phyloP scores from a whole-genome alignment of 2,113 vertebrate genomes.

The Myocastor coypus region DNA sequence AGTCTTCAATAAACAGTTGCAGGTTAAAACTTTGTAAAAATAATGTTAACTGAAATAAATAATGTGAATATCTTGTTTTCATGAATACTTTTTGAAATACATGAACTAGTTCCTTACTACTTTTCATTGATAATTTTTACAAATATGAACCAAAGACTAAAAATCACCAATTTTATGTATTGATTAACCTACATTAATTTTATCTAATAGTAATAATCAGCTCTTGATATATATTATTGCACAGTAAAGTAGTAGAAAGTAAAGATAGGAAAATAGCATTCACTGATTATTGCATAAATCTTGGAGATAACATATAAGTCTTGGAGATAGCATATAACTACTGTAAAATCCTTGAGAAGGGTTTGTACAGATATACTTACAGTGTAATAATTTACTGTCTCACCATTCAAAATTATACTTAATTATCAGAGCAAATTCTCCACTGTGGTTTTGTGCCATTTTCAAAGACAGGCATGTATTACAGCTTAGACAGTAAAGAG shows the following conservation, averaged over 20 bases:
- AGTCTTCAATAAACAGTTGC: slow-evolving; percentile 22
- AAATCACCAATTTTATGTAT: slow-evolving; percentile 43
- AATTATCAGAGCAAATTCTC: slow-evolving; percentile 44
- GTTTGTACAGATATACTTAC: background rate
- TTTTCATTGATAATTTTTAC: slow-evolving; percentile 21
- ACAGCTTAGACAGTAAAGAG: slow-evolving; percentile 28
- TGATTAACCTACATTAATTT: slow-evolving; percentile 25
- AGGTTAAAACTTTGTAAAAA: background rate
- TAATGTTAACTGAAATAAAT: slow-evolving; percentile 27
- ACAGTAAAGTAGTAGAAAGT: slow-evolving; percentile 31
- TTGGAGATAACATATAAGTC: slow-evolving; percentile 11
- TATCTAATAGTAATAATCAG: slow-evolving; percentile 39
- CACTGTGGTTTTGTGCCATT: slow-evolving; percentile 41
- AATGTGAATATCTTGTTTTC: slow-evolving; percentile 31
- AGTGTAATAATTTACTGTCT: slow-evolving; percentile 31
- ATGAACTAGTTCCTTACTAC: slow-evolving; percentile 39
- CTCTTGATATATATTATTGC: background rate
- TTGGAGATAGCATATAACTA: slow-evolving; percentile 35
- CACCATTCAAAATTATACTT: slow-evolving; percentile 20
- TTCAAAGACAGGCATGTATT: slow-evolving; percentile 61
- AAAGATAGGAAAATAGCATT: slow-evolving; percentile 37
- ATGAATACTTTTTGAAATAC: slow-evolving; percentile 25
- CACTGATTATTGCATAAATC: slow-evolving; percentile 26
- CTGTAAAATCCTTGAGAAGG: slow-evolving; percentile 5
- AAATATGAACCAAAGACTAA: slow-evolving; percentile 53